Base-by-base conservation (phyloP, 1,140 invertebrate species). In the Bombus waltoni region DNA sequence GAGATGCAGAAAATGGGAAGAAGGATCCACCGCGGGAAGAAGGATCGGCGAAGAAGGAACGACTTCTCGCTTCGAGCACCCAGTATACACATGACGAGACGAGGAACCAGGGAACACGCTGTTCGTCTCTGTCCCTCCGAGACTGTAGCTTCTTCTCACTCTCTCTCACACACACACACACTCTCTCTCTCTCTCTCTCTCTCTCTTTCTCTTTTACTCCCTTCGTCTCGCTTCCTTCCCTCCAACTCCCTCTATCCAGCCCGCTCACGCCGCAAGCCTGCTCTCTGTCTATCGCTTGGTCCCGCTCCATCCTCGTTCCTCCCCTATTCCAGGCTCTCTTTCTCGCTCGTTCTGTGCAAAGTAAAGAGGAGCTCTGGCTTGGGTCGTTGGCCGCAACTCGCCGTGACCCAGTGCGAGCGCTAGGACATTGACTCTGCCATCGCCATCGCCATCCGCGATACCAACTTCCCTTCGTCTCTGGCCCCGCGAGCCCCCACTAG, bases 381-480 rank as follows among this genome's bases (percentile, higher is more conserved):
- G 91, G 95, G 94, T 95, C 95, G 93, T 94, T 95, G 95, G 92
- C 95, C 95, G 94, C 93, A 93, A 93, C 94, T 95, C 93, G 94
- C 94, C 94, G 95, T 95, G 94, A 95, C 95, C 95, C 95, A 95
- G 95, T 95, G 93, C 94, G 94, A 94, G 93, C 92, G 92, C 91
- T 93, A 95, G 95, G 95, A 95, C 95, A 95, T 95, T 95, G 94
- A 95, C 94, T 95, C 94, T 95, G 93, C 92, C 95, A 95, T 94
- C 94, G 93, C 94, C 94, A 94, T 94, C 93, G 93, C 94, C 94
- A 94, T 94, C 93, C 94, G 94, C 93, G 93, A 95, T 94, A 94
- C 94, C 88, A 93, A 94, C 94, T 91, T 87, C 88, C 86, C 85
- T 76, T 73, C 77, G 53, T 84, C 78, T 78, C 70, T 62, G 74